Base-by-base conservation (phyloP, 2,888 invertebrate species). In the Synanthedon formicaeformis region DNA sequence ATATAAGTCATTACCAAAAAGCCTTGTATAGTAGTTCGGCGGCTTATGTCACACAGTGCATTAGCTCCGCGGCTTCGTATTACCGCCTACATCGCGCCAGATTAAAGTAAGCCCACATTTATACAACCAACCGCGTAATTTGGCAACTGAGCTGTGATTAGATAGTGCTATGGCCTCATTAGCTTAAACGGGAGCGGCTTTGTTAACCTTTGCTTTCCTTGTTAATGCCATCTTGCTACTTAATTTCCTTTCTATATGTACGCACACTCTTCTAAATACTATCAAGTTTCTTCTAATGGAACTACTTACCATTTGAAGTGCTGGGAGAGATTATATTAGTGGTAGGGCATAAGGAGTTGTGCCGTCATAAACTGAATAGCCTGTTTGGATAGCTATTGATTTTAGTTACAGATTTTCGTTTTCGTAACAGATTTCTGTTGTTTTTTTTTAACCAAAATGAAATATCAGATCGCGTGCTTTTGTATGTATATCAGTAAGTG, bases 111-210 rank as follows among this genome's bases (percentile, higher is more conserved):
- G 71, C 76, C 78, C 69, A 75, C 81, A 78, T 81, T 81, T 78
- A 77, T 80, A 83, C 78, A 79, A 73, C 69, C 70, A 71, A 76
- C 78, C 77, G 78, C 78, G 78, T 81, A 84, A 85, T 86, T 86
- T 85, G 85, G 84, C 85, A 86, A 81, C 79, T 78, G 74, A 76
- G 66, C 79, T 76, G 77, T 82, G 83, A 85, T 85, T 84, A 85
- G 84, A 84, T 81, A 83, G 82, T 81, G 81, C 78, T 79, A 76
- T 71, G 70, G 72, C 70, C 82, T 81, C 78, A 81, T 84, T 86
- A 81, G 71, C 72, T 67, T 80, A 82, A 59, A 86, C 82, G 81
- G 82, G 77, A 72, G 78, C 69, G 66, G 75, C 75, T 75, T 75
- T 78, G 79, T 78, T 79, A 81, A 79, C 78, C 78, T 78, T 74